Base-by-base conservation (phyloP, 30 jellyfish, hydroid and myxozoan species). In the Rhopilema esculentum region DNA sequence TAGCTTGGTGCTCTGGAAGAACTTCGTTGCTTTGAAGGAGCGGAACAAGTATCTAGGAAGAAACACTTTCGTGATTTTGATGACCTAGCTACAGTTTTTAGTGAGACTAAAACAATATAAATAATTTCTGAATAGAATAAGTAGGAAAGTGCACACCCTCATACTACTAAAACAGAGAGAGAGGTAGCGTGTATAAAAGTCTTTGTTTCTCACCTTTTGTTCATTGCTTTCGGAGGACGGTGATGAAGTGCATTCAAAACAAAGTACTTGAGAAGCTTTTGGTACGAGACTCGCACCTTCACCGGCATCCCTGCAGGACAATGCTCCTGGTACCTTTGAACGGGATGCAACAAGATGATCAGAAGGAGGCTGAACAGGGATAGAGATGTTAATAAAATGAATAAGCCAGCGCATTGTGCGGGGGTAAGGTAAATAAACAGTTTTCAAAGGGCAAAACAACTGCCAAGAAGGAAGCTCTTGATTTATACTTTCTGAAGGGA, bases 161-260 rank as follows among this genome's bases (percentile, higher is more conserved):
- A n/a, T n/a, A n/a, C n/a, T n/a, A n/a, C n/a, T n/a, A n/a, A n/a
- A n/a, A n/a, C n/a, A n/a, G n/a, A n/a, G n/a, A n/a, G n/a, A n/a
- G n/a, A n/a, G n/a, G n/a, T n/a, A n/a, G n/a, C n/a, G n/a, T n/a
- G n/a, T n/a, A n/a, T n/a, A n/a, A 40, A 24, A 8, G 24, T 27
- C 28, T 16, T 32, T 72, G 28, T 31, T 27, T 25, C 52, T 8
- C 68, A 84, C 97, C 97, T 94, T 72, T 91, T 95, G 69, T 95
- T 95, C 98, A 95, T 87, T 17, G 99, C 98, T 85, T 95, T 95
- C 22, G 99, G 99, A 22, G 99, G 99, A 48, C 99, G 76, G 96
- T 95, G 99, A 61, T 95, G 99, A 28, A 95, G 80, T 4, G 99
- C 99, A 91, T 95, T 95, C 84, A 95, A 75, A 12, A 95, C 99